Conservation (phyloP, 2,113 vertebrate species). For the Eurypyga helias region DNA sequence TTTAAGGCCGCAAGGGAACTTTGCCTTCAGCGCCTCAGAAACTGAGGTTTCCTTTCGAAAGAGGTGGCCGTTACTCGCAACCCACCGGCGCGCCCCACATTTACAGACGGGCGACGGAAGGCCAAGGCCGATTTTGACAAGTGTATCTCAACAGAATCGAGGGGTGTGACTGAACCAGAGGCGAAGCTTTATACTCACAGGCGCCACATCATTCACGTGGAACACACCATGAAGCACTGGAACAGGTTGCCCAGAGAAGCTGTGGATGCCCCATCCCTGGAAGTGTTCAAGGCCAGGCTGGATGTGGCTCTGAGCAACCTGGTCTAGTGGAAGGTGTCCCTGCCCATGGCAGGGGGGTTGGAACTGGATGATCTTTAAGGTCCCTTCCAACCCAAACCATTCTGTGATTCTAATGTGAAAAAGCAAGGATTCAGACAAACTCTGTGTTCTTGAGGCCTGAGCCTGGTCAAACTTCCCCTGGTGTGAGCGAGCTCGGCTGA, state of each 20-base stretch:
- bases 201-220: conserved; percentile 20
- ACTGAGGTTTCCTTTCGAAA: conserved; percentile 5
- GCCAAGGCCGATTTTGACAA: conserved; percentile 24
- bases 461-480: background rate
- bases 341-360: too few species aligned
- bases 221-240: too few species aligned
- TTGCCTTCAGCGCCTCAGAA: conserved; percentile 49
- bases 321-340: too few species aligned
- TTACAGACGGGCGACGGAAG: conserved; percentile 1
- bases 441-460: conserved; percentile 16
- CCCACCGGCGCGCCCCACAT: background rate
- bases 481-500: background rate
- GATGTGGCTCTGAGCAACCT: too few species aligned
- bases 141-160: background rate
- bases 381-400: too few species aligned
- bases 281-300: too few species aligned
- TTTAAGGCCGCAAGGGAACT: conserved; percentile 53
- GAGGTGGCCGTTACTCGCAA: background rate
- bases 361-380: too few species aligned
- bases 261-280: too few species aligned
- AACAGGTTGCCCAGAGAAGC: too few species aligned
- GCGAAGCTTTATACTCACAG: conserved; percentile 7
- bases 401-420: too few species aligned
- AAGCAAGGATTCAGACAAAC: conserved; percentile 22
- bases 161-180: background rate